Conservation (phyloP, 2,113 vertebrate genomes). For the Halichoeres trimaculatus region DNA sequence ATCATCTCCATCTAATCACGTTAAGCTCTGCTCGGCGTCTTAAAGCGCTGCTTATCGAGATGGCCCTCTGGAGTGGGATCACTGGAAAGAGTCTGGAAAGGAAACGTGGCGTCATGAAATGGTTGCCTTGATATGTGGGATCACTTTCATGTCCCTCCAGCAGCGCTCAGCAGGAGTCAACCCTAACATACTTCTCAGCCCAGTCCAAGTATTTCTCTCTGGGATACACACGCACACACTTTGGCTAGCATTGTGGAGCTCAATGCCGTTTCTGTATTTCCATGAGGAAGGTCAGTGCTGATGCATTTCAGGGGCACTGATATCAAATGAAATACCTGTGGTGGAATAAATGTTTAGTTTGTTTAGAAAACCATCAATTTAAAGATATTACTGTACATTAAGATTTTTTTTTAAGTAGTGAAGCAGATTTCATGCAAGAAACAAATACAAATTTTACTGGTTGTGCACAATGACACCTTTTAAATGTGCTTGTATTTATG, state of each 20-base stretch:
- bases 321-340: conserved; percentile 21
- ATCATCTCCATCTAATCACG: conserved; percentile 62
- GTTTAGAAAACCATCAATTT: neutral
- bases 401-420: neutral
- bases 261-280: conserved; percentile 37
- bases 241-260: conserved; percentile 25
- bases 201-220: conserved; percentile 27
- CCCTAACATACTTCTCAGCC: conserved; percentile 39
- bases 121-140: conserved; percentile 36
- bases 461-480: neutral
- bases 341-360: neutral
- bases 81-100: conserved; percentile 47
- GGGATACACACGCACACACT: conserved; percentile 9
- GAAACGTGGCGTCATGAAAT: conserved; percentile 49
- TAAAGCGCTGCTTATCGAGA: conserved; percentile 50
- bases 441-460: neutral
- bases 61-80: conserved; percentile 48
- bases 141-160: conserved; percentile 55
- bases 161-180: conserved; percentile 42
- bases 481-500: neutral
- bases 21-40: conserved; percentile 48
- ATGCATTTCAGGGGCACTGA: conserved; percentile 22
- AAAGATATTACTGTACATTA: no score
- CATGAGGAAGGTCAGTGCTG: conserved; percentile 19
- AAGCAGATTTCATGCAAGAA: neutral